A percentile compares a stretch with the other conserved stretches of the same genome.
Conservation (phyloP, 1,140 invertebrate species). For the Drosophila arawakana region DNA sequence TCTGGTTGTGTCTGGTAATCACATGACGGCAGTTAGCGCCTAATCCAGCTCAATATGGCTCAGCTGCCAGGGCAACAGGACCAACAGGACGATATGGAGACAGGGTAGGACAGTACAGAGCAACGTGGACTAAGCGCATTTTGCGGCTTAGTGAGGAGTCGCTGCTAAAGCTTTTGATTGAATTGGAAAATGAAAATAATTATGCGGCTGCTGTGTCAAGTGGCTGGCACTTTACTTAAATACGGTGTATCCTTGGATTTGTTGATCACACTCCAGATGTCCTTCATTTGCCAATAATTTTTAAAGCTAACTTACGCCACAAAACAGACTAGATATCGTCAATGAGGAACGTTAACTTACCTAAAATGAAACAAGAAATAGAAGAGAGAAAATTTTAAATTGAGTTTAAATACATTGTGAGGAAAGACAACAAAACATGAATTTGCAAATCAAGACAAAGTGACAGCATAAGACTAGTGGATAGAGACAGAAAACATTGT, state of each 20-base stretch:
- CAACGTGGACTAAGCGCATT: slow-evolving; percentile 34
- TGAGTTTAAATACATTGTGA: slow-evolving; percentile 73
- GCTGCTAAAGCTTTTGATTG: slow-evolving; percentile 63
- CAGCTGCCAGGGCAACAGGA: slow-evolving; percentile 35
- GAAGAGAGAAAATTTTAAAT: slow-evolving; percentile 47
- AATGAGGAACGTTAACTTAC: slow-evolving; percentile 47
- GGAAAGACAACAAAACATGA: slow-evolving; percentile 43
- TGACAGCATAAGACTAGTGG: slow-evolving; percentile 23
- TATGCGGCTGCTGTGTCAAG: slow-evolving; percentile 53
- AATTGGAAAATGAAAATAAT: slow-evolving; percentile 73
- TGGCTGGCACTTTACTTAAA: slow-evolving; percentile 39
- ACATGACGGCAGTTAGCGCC: slow-evolving; percentile 71
- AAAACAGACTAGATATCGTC: not conserved
- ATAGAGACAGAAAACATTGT: slow-evolving; percentile 24
- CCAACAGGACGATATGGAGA: not conserved
- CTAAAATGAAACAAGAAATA: slow-evolving; percentile 53
- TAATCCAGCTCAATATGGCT: slow-evolving; percentile 79
- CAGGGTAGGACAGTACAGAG: not conserved
- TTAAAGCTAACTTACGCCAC: slow-evolving; percentile 22
- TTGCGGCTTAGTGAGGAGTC: slow-evolving; percentile 42
- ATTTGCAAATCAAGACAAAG: slow-evolving; percentile 32
- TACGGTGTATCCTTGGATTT: slow-evolving; percentile 15
- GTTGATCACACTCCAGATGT: slow-evolving; percentile 9
- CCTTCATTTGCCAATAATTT: not conserved
- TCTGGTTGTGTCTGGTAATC: slow-evolving; percentile 50